These are phyloP conservation scores for Drosophila sproati DNA, from an alignment of 1,140 invertebrate genomes.

Conservation along the genomic window DNA sequence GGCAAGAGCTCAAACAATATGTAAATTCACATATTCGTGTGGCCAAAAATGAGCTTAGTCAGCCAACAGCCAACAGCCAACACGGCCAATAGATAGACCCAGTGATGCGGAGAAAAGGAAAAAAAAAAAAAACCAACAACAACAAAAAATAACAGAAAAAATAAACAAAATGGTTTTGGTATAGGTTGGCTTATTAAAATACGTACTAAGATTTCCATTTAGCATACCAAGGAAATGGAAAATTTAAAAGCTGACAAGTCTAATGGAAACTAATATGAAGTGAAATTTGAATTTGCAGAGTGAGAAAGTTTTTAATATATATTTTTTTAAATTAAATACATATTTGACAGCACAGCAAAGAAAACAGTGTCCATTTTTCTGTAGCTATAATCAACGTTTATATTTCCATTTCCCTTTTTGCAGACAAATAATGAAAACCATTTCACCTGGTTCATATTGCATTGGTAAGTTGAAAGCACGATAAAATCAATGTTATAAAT, in stretches of 20 bases:
- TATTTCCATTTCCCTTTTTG: too few relatives aligned
- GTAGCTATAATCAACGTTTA: too few relatives aligned
- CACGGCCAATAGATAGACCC: not conserved
- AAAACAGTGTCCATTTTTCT: too few relatives aligned
- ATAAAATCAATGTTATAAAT: too few relatives aligned
- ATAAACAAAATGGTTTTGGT: not conserved
- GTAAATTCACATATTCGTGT: conserved; percentile 38
- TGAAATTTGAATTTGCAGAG: not conserved
- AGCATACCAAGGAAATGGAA: not conserved
- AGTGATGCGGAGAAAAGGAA: not conserved
- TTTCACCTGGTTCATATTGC: too few relatives aligned
- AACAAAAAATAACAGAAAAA: not conserved
- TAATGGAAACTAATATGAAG: not conserved
- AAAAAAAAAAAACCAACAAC: not conserved
- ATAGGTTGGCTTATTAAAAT: conserved; percentile 11
- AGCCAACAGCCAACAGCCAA: conserved; percentile 8
- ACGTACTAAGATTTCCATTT: conserved; percentile 4
- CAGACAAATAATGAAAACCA: too few relatives aligned
- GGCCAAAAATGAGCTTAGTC: conserved; percentile 42
- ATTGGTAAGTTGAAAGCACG: too few relatives aligned
- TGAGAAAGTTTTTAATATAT: too few relatives aligned
- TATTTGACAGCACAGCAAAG: too few relatives aligned
- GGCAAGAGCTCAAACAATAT: conserved; percentile 34
- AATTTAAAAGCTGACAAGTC: not conserved
- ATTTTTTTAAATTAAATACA: too few relatives aligned